Evolutionary conservation across 2,797 vertebrate species (phyloP).

Genomic region (Premnoplex brunnescens): DNA sequence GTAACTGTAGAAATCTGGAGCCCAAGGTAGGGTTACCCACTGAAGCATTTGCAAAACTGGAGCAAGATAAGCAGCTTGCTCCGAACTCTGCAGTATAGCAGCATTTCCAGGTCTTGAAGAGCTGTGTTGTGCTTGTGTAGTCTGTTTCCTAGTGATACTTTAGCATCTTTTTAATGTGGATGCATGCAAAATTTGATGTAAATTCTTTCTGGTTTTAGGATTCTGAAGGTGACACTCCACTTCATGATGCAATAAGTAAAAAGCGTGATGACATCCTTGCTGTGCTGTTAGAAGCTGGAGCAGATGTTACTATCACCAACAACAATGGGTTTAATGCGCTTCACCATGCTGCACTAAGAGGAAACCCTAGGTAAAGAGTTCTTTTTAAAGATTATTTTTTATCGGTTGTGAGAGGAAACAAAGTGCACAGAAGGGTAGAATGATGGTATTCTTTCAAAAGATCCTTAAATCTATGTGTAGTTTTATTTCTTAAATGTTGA

Average conservation of each 20-base stretch:
- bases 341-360: constrained; percentile 94
- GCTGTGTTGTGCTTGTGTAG: neutral
- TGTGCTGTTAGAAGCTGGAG: constrained; percentile 93
- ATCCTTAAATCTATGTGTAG: neutral
- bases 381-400: neutral
- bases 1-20: neutral
- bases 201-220: constrained; percentile 79
- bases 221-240: constrained; percentile 99
- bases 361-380: constrained; percentile 92
- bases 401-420: neutral
- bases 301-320: constrained; percentile 98
- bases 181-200: neutral
- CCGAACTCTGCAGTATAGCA: neutral
- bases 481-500: neutral
- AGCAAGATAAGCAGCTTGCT: neutral
- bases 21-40: neutral
- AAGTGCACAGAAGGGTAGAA: neutral
- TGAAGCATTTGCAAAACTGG: neutral
- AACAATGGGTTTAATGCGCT: constrained; percentile 99
- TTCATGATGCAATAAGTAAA: constrained; percentile 99
- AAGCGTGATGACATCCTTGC: constrained; percentile 98
- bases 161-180: neutral
- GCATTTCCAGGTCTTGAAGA: neutral
- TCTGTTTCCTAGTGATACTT: neutral
- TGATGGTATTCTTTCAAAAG: neutral